phyloP scores from a whole-genome alignment of 1,140 invertebrate species.

The Brachionus asplanchnoidis region DNA sequence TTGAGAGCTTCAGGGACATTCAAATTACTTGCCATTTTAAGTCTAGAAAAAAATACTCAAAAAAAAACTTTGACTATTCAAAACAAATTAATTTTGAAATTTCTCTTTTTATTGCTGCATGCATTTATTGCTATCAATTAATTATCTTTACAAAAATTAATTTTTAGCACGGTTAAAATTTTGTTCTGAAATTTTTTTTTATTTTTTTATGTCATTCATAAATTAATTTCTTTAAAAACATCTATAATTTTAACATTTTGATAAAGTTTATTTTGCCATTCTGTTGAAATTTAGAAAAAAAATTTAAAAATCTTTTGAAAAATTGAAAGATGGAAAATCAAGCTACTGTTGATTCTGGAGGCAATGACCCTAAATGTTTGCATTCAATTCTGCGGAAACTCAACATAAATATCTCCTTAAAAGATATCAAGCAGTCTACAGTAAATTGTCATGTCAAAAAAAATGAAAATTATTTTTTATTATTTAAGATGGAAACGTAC shows the following conservation, averaged over 20 bases:
- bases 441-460: neutral
- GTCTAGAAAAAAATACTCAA: neutral
- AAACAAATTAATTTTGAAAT: neutral
- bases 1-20: constrained; percentile 3
- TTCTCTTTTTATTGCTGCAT: neutral
- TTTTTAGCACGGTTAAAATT: too few species aligned
- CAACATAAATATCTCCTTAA: neutral
- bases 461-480: neutral
- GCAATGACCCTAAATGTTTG: neutral
- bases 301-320: neutral
- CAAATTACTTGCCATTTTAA: constrained; percentile 4
- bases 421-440: constrained; percentile 19
- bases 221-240: too few species aligned
- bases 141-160: too few species aligned
- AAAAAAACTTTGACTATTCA: too few species aligned
- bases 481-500: neutral
- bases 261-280: neutral
- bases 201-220: too few species aligned
- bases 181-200: too few species aligned
- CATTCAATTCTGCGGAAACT: neutral
- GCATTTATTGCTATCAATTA: neutral
- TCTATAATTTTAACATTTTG: too few species aligned
- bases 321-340: neutral
- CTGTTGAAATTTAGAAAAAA: too few species aligned
- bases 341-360: neutral